Base-by-base conservation (phyloP, 2,797 vertebrate genomes). In the Apodemus agrarius region DNA sequence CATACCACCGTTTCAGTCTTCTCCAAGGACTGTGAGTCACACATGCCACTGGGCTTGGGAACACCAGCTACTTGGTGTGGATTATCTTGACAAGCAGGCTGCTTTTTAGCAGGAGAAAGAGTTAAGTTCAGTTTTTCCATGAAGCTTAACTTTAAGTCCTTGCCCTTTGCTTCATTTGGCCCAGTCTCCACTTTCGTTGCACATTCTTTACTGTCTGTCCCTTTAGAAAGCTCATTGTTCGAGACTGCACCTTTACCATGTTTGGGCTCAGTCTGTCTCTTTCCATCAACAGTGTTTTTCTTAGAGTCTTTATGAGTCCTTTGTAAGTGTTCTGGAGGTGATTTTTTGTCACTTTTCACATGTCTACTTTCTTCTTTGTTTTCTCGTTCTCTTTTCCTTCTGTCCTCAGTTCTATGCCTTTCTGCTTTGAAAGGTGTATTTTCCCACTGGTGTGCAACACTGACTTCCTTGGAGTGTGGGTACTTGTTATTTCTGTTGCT, bases 91-190 rank as follows among this genome's bases (percentile, higher is more conserved):
- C 93, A 97, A 22, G 95, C 9, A 83, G 97, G 97, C 12, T 96
- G 98, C 59, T 99, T 99, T 98, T 99, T 99, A 95, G 99, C 98
- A 61, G 99, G 99, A 86, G 99, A 99, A 91, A 99, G 98, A 74
- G 99, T 99, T 94, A 99, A 98, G 98, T 99, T 99, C 82, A 99
- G 97, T 2, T 99, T 99, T 98, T 99, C 99, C 99, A 99, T 99
- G 97, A 99, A 99, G 96, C 99, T 99, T 76, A 99, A 98, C 97
- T 99, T 99, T 95, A 99, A 99, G 98, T 99, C 99, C 96, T 99
- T 99, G 97, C 95, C 99, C 97, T 99, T 99, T 40, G 83, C 84
- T 79, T 97, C 97, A 69, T 74, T 84, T 37, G 82, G 34, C 52
- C 82, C 91, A 87, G 31, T 81, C 80, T 98, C 97, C 94, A 52